Evolutionary conservation across 2,888 invertebrate species (phyloP).

Genomic region (Plagiodera versicolora): DNA sequence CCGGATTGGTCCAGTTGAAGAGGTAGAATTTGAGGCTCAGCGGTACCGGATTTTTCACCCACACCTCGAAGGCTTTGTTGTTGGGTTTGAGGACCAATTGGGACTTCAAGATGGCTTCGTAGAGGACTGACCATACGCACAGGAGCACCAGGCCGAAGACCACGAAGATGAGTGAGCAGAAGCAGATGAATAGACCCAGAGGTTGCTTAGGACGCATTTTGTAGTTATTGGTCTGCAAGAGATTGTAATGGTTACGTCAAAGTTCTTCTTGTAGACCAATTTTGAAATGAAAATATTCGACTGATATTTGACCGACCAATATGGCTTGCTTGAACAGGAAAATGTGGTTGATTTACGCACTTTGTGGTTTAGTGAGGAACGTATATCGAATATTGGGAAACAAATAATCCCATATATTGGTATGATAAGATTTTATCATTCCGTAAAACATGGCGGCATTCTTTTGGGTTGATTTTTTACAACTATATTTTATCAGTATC

Average conservation of each 20-base stretch:
- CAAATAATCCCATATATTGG: too few relatives aligned
- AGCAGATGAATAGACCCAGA: conserved; percentile 23
- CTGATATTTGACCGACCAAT: too few relatives aligned
- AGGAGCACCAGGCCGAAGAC: conserved; percentile 34
- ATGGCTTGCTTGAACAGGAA: too few relatives aligned
- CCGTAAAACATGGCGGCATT: too few relatives aligned
- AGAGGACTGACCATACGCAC: conserved; percentile 31
- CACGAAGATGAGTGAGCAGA: conserved; percentile 31
- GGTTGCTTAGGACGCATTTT: conserved; percentile 34
- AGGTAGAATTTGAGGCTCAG: conserved; percentile 69
- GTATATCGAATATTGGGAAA: too few relatives aligned
- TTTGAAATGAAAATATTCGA: too few relatives aligned
- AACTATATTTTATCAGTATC: background rate
- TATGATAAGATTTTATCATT: too few relatives aligned
- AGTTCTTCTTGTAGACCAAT: too few relatives aligned
- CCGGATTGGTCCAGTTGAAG: conserved; percentile 81
- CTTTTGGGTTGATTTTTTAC: too few relatives aligned
- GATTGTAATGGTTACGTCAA: too few relatives aligned
- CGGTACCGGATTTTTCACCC: conserved; percentile 69
- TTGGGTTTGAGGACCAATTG: conserved; percentile 65
- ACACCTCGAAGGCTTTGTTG: conserved; percentile 66
- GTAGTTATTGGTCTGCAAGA: conserved; percentile 9
- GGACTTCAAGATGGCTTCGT: conserved; percentile 34
- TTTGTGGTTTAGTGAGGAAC: too few relatives aligned
- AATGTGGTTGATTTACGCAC: too few relatives aligned